Percentiles rank a stretch among this genome's conserved stretches.
These are phyloP conservation scores for Grapholita molesta DNA, from an alignment of 1,140 invertebrate species.

Conservation along the genomic window DNA sequence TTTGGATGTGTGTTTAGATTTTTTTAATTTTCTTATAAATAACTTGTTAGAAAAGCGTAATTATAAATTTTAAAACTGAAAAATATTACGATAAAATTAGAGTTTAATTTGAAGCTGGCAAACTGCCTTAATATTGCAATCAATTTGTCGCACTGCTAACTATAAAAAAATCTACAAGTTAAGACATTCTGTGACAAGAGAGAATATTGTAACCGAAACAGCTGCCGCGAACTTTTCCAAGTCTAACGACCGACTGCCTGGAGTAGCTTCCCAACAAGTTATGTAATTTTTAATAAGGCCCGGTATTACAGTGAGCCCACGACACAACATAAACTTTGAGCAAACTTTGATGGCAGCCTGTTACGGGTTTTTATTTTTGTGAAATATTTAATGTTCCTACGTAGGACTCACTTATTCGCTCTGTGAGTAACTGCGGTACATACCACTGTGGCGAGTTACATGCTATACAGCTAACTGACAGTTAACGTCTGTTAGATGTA, in stretches of 20 bases:
- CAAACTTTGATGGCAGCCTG: not conserved
- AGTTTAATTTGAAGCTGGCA: no score
- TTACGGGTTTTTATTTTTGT: not conserved
- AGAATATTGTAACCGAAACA: slow-evolving; percentile 12
- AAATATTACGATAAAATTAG: no score
- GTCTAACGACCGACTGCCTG: slow-evolving; percentile 6
- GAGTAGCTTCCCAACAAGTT: slow-evolving; percentile 14
- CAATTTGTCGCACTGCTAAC: no score
- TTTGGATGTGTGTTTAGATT: no score
- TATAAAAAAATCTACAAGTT: not conserved
- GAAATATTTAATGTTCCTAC: not conserved
- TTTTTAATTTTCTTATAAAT: no score
- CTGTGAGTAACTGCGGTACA: no score
- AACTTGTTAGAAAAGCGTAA: no score
- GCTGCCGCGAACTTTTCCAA: slow-evolving; percentile 11
- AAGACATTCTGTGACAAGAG: not conserved
- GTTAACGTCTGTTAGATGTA: no score
- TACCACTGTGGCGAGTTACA: no score
- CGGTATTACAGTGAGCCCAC: slow-evolving; percentile 8
- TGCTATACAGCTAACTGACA: no score
- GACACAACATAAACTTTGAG: slow-evolving; percentile 12
- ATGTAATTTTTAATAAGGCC: slow-evolving; percentile 16
- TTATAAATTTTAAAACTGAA: no score
- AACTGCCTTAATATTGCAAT: no score
- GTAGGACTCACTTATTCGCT: not conserved